These are phyloP conservation scores for Cyphomyrus discorhynchus DNA, from an alignment of 2,113 vertebrate genomes.

Conservation along the genomic window DNA sequence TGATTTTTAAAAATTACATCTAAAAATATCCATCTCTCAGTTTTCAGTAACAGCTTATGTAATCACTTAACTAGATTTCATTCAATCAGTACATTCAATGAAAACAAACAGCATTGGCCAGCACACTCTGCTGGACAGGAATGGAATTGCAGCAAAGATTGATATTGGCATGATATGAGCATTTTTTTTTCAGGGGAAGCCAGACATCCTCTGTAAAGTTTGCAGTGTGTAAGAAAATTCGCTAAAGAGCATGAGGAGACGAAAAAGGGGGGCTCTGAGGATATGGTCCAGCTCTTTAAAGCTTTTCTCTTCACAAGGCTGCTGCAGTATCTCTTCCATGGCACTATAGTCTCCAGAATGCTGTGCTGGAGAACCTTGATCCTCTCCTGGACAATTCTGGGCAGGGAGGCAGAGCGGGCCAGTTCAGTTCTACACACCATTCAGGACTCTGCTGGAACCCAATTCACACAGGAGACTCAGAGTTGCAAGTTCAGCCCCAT, in stretches of 20 bases:
- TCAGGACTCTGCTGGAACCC: no score
- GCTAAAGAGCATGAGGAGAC: neutral
- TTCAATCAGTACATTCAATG: neutral
- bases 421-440: no score
- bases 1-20: neutral
- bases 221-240: neutral
- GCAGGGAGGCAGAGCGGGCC: neutral
- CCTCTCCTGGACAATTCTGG: neutral
- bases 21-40: neutral
- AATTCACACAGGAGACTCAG: no score
- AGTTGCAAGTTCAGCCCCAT: no score
- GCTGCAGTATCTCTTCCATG: constrained; percentile 57
- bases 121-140: neutral
- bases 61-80: neutral
- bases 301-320: constrained; percentile 50
- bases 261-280: neutral
- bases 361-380: neutral
- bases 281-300: constrained; percentile 56
- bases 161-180: neutral
- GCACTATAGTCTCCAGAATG: no score
- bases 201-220: neutral
- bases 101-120: neutral
- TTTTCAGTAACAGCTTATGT: neutral
- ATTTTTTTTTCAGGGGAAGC: neutral
- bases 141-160: neutral